Conservation (phyloP, 2,888 invertebrate genomes). For the Thera britannica region DNA sequence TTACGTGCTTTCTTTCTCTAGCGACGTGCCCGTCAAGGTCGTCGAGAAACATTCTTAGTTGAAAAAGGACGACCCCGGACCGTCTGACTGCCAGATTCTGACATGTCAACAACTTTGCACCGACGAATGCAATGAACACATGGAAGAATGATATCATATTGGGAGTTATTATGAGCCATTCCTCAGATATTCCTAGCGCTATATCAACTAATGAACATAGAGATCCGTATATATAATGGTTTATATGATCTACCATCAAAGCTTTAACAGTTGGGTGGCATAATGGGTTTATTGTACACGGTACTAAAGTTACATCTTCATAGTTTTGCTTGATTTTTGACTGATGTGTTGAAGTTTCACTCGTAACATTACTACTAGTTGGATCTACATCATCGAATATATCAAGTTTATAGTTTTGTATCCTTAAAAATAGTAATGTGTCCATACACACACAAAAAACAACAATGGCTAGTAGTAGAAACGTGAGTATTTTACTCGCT, state of each 20-base stretch:
- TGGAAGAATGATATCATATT: constrained; percentile 93
- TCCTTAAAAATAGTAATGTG: constrained; percentile 87
- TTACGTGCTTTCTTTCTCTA: constrained; percentile 89
- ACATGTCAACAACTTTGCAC: constrained; percentile 90
- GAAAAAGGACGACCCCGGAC: constrained; percentile 90
- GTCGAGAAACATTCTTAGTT: constrained; percentile 92
- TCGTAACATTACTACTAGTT: constrained; percentile 38
- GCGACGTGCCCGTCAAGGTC: constrained; percentile 95
- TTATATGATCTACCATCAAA: constrained; percentile 92
- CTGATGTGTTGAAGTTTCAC: constrained; percentile 60
- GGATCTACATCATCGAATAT: constrained; percentile 57
- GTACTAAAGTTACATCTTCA: constrained; percentile 85
- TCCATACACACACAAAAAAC: constrained; percentile 90
- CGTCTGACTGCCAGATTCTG: constrained; percentile 89
- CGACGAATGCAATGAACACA: constrained; percentile 89
- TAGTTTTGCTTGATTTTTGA: constrained; percentile 62
- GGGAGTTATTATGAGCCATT: constrained; percentile 88
- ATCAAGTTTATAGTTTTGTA: constrained; percentile 88
- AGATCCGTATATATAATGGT: constrained; percentile 93
- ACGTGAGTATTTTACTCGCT: constrained; percentile 88
- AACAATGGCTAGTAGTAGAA: constrained; percentile 83
- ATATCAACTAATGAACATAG: constrained; percentile 90
- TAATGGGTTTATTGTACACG: constrained; percentile 89
- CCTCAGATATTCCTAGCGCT: constrained; percentile 86
- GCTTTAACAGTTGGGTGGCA: constrained; percentile 94